Conservation (phyloP, 2,113 vertebrate species). For the Erinaceus europaeus region DNA sequence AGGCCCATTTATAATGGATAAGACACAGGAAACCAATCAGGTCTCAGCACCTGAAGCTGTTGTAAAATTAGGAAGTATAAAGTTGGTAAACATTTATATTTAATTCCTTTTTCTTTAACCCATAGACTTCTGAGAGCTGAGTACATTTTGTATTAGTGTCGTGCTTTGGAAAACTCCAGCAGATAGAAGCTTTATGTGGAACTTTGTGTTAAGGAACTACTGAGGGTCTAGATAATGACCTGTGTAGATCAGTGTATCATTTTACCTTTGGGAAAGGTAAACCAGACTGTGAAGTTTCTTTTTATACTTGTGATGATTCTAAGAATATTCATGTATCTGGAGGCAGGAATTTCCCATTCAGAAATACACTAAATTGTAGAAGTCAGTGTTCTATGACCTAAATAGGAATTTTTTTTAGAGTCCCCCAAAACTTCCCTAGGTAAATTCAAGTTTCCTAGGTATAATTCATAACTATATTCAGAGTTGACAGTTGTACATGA, state of each 20-base stretch:
- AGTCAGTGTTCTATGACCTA: slow-evolving; percentile 35
- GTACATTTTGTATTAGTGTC: slow-evolving; percentile 39
- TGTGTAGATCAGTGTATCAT: slow-evolving; percentile 16
- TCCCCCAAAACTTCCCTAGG: slow-evolving; percentile 38
- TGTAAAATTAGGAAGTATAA: slow-evolving; percentile 76
- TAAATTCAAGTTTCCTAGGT: slow-evolving; percentile 53
- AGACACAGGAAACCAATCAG: slow-evolving; percentile 32
- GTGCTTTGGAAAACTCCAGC: slow-evolving; percentile 10
- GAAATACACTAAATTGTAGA: slow-evolving; percentile 40
- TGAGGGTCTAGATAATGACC: slow-evolving; percentile 34
- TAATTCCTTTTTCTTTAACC: slow-evolving; percentile 33
- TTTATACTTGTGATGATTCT: slow-evolving; percentile 45
- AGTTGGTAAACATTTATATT: slow-evolving; percentile 57
- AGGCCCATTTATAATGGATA: not conserved
- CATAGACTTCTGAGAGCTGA: slow-evolving; percentile 34
- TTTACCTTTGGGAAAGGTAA: slow-evolving; percentile 34
- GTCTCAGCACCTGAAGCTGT: not conserved
- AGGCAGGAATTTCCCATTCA: slow-evolving; percentile 60
- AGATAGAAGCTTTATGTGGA: slow-evolving; percentile 11
- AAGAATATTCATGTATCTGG: slow-evolving; percentile 43
- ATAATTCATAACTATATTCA: slow-evolving; percentile 11
- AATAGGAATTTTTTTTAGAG: slow-evolving; percentile 33
- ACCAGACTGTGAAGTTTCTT: slow-evolving; percentile 73
- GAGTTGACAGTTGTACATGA: slow-evolving; percentile 31
- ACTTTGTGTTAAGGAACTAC: slow-evolving; percentile 48